These are phyloP conservation scores for Blastobasis lacticolella DNA, from an alignment of 2,888 invertebrate species.

Conservation along the genomic window DNA sequence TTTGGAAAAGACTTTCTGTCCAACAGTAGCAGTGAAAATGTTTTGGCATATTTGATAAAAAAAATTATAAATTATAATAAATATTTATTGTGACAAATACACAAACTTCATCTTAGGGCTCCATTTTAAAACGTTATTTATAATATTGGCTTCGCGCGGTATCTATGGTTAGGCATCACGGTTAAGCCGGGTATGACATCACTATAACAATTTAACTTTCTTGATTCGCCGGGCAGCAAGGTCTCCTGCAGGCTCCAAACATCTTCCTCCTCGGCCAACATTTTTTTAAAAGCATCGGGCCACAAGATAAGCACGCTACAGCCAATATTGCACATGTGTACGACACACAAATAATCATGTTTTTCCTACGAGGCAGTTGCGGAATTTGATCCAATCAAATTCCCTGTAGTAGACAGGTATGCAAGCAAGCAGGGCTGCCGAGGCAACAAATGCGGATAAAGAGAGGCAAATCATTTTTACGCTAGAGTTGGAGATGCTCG, in stretches of 20 bases:
- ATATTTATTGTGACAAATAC: too few species aligned
- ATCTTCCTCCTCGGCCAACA: constrained; percentile 3
- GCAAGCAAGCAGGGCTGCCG: constrained; percentile 54
- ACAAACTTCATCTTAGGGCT: too few species aligned
- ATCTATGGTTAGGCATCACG: too few species aligned
- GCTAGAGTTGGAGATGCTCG: too few species aligned
- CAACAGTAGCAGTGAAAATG: too few species aligned
- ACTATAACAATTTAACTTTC: too few species aligned
- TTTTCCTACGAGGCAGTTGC: constrained; percentile 2
- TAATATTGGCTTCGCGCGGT: too few species aligned
- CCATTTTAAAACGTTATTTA: too few species aligned
- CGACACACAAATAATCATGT: constrained; percentile 5
- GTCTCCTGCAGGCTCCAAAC: constrained; percentile 2
- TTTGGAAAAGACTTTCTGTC: too few species aligned
- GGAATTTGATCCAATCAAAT: constrained; percentile 31
- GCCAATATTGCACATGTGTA: constrained; percentile 1
- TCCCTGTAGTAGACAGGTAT: constrained; percentile 53
- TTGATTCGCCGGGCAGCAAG: constrained; percentile 2
- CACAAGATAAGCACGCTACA: constrained; percentile 6
- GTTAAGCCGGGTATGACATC: too few species aligned
- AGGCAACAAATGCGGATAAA: constrained; percentile 51
- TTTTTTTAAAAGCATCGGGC: constrained; percentile 1
- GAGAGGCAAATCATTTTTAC: constrained; percentile 61
- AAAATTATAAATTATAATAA: too few species aligned
- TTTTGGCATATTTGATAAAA: too few species aligned